phyloP scores from a whole-genome alignment of 2,888 invertebrate genomes.

The Seladonia tumulorum region DNA sequence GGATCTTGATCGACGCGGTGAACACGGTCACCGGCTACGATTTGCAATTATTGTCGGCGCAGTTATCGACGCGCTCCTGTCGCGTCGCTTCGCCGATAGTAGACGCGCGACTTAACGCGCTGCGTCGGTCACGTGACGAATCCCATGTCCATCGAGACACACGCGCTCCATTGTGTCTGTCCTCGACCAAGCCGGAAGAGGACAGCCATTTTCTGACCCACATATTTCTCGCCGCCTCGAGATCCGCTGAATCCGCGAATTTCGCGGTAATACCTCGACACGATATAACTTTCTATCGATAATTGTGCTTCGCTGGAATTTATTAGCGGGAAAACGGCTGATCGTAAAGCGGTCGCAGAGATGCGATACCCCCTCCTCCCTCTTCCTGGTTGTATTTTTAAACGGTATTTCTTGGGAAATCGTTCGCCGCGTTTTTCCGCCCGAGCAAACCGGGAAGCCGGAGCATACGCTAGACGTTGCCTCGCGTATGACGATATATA shows the following conservation, averaged over 20 bases:
- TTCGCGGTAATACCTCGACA: neutral
- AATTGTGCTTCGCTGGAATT: constrained; percentile 12
- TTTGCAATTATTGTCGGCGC: constrained; percentile 79
- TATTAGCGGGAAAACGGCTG: constrained; percentile 24
- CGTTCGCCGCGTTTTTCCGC: constrained; percentile 13
- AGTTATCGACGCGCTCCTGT: constrained; percentile 78
- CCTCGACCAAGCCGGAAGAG: neutral
- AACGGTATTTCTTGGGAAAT: constrained; percentile 28
- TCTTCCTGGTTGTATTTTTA: neutral
- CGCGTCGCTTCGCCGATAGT: constrained; percentile 76
- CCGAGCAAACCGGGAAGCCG: neutral
- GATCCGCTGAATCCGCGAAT: neutral
- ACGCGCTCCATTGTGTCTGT: neutral
- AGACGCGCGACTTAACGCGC: constrained; percentile 75
- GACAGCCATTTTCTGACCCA: neutral
- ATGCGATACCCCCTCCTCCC: neutral
- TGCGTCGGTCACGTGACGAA: constrained; percentile 70
- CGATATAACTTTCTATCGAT: constrained; percentile 14
- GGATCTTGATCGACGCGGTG: constrained; percentile 75
- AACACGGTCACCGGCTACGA: constrained; percentile 74
- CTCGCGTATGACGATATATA: constrained; percentile 8
- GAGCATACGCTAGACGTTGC: constrained; percentile 26
- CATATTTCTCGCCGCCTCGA: neutral
- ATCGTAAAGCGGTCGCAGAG: neutral
- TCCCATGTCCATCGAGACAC: constrained; percentile 42